These are phyloP conservation scores for Lemur catta DNA, from an alignment of 2,797 vertebrate genomes.

Conservation along the genomic window DNA sequence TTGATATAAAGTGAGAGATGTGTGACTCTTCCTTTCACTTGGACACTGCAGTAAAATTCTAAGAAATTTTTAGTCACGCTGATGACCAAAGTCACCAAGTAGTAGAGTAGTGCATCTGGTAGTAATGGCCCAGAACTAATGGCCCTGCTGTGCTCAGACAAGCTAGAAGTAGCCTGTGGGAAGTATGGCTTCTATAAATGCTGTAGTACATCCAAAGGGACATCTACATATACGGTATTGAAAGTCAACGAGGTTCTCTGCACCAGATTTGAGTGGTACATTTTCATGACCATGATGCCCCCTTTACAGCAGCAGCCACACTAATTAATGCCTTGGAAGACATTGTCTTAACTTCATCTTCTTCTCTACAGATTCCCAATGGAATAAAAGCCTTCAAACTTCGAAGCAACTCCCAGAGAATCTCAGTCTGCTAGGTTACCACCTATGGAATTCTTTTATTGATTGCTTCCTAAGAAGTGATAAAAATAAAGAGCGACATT, in stretches of 20 bases:
- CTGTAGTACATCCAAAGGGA: not conserved
- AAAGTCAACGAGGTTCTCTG: not conserved
- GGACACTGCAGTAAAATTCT: not conserved
- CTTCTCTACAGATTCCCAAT: not conserved
- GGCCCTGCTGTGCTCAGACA: not conserved
- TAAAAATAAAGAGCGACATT: not conserved
- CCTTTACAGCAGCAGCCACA: not conserved
- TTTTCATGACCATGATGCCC: not conserved
- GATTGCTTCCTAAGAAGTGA: not conserved
- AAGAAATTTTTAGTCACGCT: not conserved
- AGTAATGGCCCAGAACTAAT: not conserved
- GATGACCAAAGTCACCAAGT: not conserved
- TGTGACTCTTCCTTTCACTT: not conserved
- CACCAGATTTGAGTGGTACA: not conserved
- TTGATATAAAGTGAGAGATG: not conserved
- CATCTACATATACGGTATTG: not conserved
- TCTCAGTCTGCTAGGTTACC: not conserved
- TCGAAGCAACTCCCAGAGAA: not conserved
- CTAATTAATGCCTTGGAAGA: not conserved
- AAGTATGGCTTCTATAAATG: not conserved
- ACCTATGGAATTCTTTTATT: not conserved
- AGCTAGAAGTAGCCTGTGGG: slow-evolving; percentile 45
- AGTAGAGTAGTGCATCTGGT: not conserved
- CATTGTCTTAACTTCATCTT: not conserved
- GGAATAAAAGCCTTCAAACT: not conserved